phyloP scores from a whole-genome alignment of 2,113 vertebrate species.

The Chaetops frenatus region DNA sequence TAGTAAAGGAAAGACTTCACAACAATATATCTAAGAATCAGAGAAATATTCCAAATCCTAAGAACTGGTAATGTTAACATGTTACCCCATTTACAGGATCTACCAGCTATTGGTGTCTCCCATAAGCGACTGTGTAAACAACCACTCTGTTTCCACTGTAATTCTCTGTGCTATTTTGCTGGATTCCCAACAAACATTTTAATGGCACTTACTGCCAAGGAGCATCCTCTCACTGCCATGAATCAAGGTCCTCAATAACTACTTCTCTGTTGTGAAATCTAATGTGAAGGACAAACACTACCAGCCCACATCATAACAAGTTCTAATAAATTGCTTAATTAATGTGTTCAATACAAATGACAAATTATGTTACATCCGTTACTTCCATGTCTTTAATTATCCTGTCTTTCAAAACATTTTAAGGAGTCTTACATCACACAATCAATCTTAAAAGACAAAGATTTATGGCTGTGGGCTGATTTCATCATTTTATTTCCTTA shows the following conservation, averaged over 20 bases:
- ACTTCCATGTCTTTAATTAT: slow-evolving; percentile 35
- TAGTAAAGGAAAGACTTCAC: neutral
- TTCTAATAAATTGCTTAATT: slow-evolving; percentile 44
- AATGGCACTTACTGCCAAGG: neutral
- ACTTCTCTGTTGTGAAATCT: neutral
- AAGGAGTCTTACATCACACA: neutral
- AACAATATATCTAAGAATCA: neutral
- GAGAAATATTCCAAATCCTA: neutral
- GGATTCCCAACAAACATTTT: neutral
- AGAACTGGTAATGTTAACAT: neutral
- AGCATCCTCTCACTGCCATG: neutral
- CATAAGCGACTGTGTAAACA: neutral
- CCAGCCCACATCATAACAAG: neutral
- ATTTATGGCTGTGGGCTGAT: neutral
- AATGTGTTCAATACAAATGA: slow-evolving; percentile 5
- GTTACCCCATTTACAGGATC: neutral
- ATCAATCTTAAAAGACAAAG: neutral
- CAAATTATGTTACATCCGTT: slow-evolving; percentile 41
- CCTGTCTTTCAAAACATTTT: slow-evolving; percentile 23
- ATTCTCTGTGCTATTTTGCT: neutral
- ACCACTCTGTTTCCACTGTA: neutral
- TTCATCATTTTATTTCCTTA: neutral
- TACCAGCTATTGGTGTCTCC: neutral
- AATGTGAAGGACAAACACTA: slow-evolving; percentile 5
- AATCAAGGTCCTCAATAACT: neutral